These are phyloP conservation scores for Nesogale talazaci DNA, from an alignment of 2,113 vertebrate species.

Conservation along the genomic window DNA sequence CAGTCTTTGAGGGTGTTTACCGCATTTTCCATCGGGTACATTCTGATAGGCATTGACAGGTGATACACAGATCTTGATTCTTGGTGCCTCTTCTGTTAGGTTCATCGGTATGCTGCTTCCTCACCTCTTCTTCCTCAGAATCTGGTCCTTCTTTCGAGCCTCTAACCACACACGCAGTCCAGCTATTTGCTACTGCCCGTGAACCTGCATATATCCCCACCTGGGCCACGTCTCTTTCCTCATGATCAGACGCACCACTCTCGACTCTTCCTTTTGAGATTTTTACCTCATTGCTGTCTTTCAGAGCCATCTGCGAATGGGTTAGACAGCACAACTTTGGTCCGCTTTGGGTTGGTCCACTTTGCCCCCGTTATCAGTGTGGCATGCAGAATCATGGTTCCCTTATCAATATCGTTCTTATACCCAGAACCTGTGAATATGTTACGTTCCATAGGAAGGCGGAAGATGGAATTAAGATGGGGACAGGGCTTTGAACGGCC, in stretches of 20 bases:
- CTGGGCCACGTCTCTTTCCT: neutral
- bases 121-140: neutral
- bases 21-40: accelerated
- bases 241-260: neutral
- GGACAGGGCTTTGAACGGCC: no score
- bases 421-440: neutral
- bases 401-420: neutral
- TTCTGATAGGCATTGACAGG: neutral
- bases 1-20: neutral
- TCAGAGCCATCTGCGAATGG: neutral
- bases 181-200: neutral
- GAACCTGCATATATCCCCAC: accelerated
- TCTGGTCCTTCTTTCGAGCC: neutral
- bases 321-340: no score
- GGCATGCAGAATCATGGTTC: neutral
- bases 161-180: neutral
- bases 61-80: neutral
- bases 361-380: neutral
- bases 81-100: neutral
- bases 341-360: neutral
- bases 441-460: neutral
- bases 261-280: no score
- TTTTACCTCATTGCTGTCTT: neutral
- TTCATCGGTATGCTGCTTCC: neutral
- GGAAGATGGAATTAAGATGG: neutral